Conservation (phyloP, 2,113 vertebrate genomes). For the Toxotes jaculatrix region DNA sequence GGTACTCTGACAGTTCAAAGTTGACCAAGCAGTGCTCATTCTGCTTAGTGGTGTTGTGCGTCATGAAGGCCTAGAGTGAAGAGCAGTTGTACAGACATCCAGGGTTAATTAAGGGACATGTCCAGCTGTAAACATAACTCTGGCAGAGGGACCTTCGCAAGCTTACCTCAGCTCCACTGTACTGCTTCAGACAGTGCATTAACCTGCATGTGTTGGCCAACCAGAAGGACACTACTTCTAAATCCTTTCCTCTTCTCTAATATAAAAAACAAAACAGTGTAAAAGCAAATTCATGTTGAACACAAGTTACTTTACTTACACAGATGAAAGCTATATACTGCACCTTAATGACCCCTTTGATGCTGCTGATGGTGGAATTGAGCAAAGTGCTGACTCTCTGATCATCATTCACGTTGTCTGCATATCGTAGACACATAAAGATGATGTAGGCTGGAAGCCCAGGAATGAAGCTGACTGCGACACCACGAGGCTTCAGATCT, state of each 20-base stretch:
- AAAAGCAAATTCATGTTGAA: neutral
- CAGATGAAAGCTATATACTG: neutral
- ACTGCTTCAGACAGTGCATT: slow-evolving; percentile 95
- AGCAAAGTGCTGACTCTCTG: slow-evolving; percentile 91
- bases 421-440: slow-evolving; percentile 97
- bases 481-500: slow-evolving; percentile 95
- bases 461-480: slow-evolving; percentile 92
- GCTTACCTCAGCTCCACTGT: slow-evolving; percentile 94
- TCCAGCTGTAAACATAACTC: neutral
- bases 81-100: neutral
- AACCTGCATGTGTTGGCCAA: slow-evolving; percentile 94
- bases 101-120: neutral
- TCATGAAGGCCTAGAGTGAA: slow-evolving; percentile 82
- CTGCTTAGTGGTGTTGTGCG: slow-evolving; percentile 92
- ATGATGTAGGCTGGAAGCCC: slow-evolving; percentile 95
- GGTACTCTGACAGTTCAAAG: slow-evolving; percentile 96
- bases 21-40: slow-evolving; percentile 96
- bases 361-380: slow-evolving; percentile 93
- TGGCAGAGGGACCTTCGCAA: neutral
- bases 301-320: neutral
- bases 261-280: slow-evolving; percentile 19
- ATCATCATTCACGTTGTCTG: slow-evolving; percentile 93
- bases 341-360: slow-evolving; percentile 97
- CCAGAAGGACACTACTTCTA: slow-evolving; percentile 97
- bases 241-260: slow-evolving; percentile 93